Evolutionary conservation across 2,113 vertebrate genomes (phyloP).

Genomic region (Theristicus caerulescens): DNA sequence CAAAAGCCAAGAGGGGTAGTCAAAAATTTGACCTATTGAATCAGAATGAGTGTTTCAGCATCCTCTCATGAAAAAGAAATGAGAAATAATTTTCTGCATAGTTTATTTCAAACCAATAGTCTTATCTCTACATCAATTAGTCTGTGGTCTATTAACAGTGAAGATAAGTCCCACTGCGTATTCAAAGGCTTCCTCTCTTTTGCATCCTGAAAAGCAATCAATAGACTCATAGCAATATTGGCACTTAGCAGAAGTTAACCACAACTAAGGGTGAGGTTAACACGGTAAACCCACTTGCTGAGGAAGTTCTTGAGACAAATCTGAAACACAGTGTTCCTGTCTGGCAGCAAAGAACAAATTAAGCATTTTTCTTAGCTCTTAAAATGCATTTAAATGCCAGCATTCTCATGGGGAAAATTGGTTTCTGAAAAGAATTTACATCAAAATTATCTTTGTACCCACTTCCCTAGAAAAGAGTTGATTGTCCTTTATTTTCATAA

Average conservation of each 20-base stretch:
- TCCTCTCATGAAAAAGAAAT: background rate
- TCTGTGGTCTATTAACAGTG: background rate
- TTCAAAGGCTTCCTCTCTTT: background rate
- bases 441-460: constrained; percentile 1
- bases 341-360: background rate
- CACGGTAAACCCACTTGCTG: background rate
- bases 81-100: background rate
- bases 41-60: background rate
- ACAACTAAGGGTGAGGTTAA: constrained; percentile 19
- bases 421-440: constrained; percentile 21
- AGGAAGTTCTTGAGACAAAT: constrained; percentile 54
- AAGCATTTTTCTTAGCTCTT: constrained; percentile 33
- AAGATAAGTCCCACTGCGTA: background rate
- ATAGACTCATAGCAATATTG: background rate
- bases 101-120: background rate
- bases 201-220: background rate
- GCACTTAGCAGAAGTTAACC: background rate
- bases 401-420: background rate
- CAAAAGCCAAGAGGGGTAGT: background rate
- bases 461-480: background rate
- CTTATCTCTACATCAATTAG: background rate
- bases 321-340: constrained; percentile 12
- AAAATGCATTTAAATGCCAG: constrained; percentile 21
- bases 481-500: constrained; percentile 24
- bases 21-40: background rate